phyloP scores from a whole-genome alignment of 2,888 invertebrate species.

The Entomobrya multifasciata region DNA sequence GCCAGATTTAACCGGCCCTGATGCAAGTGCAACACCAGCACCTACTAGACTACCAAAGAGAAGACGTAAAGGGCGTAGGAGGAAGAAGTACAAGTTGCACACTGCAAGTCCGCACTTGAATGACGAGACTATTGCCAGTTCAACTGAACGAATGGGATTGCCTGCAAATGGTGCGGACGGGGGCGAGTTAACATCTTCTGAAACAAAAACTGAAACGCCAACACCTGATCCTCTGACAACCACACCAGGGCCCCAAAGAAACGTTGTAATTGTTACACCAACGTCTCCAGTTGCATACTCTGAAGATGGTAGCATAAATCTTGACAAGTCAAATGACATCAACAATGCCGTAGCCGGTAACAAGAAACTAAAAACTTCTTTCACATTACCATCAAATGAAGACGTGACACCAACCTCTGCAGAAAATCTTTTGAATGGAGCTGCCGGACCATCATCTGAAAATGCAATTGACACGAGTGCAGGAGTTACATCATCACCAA shows the following conservation, averaged over 20 bases:
- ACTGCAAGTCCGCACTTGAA: slow-evolving; percentile 30
- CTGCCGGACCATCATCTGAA: slow-evolving; percentile 44
- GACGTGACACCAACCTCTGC: slow-evolving; percentile 3
- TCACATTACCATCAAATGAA: slow-evolving; percentile 4
- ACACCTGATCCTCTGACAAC: slow-evolving; percentile 55
- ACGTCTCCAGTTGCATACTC: slow-evolving; percentile 13
- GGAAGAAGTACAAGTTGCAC: slow-evolving; percentile 68
- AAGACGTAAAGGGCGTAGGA: slow-evolving; percentile 68
- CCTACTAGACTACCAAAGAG: slow-evolving; percentile 24
- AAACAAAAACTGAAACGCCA: slow-evolving; percentile 59
- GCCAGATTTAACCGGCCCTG: slow-evolving; percentile 36
- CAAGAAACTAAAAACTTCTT: slow-evolving; percentile 10
- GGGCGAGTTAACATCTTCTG: slow-evolving; percentile 46
- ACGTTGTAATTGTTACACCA: neutral
- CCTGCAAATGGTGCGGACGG: slow-evolving; percentile 21
- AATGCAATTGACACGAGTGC: slow-evolving; percentile 51
- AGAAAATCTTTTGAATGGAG: neutral
- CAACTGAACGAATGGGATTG: slow-evolving; percentile 63
- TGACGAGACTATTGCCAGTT: slow-evolving; percentile 12
- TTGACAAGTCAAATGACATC: neutral
- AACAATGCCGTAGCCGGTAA: neutral
- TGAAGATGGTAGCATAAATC: no score
- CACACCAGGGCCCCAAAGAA: slow-evolving; percentile 32
- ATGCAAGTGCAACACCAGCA: slow-evolving; percentile 23
- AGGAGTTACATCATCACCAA: slow-evolving; percentile 48